Evolutionary conservation across 2,797 vertebrate genomes (phyloP).

Genomic region (Crocodylus rhombifer): DNA sequence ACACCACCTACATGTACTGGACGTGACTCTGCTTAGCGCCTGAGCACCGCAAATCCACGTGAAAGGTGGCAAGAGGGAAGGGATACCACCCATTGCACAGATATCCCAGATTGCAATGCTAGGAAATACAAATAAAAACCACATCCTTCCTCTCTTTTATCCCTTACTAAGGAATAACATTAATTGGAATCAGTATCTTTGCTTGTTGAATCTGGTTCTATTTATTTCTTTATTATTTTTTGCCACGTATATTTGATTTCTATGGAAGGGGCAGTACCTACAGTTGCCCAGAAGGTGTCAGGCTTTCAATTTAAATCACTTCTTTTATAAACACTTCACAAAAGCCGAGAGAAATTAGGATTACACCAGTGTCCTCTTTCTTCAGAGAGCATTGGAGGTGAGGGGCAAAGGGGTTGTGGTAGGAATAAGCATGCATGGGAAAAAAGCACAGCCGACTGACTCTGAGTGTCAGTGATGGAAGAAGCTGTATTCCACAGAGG

Average conservation of each 20-base stretch:
- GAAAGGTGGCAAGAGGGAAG: neutral
- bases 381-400: too few relatives aligned
- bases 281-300: slow-evolving; percentile 55
- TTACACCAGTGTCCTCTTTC: neutral
- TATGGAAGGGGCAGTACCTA: neutral
- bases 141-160: neutral
- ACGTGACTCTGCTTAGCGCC: neutral
- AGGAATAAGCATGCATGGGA: neutral
- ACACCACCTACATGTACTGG: rapidly evolving
- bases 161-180: rapidly evolving
- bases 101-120: too few relatives aligned
- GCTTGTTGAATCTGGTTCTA: neutral
- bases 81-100: neutral
- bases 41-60: neutral
- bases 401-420: neutral
- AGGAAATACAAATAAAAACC: neutral
- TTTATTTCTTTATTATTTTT: neutral
- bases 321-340: rapidly evolving
- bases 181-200: rapidly evolving
- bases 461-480: neutral
- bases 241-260: neutral
- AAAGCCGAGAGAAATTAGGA: neutral
- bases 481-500: neutral
- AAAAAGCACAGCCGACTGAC: neutral
- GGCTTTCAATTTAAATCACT: neutral